Evolutionary conservation across 2,888 invertebrate species (phyloP).

Genomic region (Lasioglossum lativentre): DNA sequence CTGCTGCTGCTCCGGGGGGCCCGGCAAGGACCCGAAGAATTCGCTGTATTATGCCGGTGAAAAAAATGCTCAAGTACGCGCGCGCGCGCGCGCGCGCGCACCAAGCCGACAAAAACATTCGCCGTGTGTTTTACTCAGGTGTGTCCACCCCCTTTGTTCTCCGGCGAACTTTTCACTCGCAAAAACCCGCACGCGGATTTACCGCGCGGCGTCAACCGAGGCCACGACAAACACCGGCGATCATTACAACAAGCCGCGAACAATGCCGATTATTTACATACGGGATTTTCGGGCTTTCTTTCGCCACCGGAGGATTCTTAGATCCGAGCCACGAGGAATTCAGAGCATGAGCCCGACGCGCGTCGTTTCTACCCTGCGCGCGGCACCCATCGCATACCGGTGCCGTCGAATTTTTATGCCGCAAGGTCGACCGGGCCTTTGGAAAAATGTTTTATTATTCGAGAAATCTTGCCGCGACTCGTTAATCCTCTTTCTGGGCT

Average conservation of each 20-base stretch:
- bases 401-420: background rate
- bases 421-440: background rate
- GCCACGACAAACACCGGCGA: constrained; percentile 43
- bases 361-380: background rate
- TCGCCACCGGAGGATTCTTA: background rate
- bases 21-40: constrained; percentile 40
- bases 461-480: background rate
- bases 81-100: background rate
- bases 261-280: constrained; percentile 63
- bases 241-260: constrained; percentile 52
- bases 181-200: constrained; percentile 38
- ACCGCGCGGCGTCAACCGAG: constrained; percentile 30
- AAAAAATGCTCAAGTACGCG: constrained; percentile 56
- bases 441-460: constrained; percentile 2
- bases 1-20: background rate
- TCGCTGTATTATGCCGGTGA: constrained; percentile 56
- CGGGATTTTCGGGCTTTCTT: constrained; percentile 27
- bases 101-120: constrained; percentile 42
- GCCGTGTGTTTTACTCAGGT: constrained; percentile 50
- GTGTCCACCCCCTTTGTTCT: constrained; percentile 65
- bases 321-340: background rate
- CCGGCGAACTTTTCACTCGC: constrained; percentile 44
- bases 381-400: background rate
- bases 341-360: background rate
- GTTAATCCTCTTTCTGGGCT: background rate